Base-by-base conservation (phyloP, 2,797 vertebrate species). In the Spinus pinus region DNA sequence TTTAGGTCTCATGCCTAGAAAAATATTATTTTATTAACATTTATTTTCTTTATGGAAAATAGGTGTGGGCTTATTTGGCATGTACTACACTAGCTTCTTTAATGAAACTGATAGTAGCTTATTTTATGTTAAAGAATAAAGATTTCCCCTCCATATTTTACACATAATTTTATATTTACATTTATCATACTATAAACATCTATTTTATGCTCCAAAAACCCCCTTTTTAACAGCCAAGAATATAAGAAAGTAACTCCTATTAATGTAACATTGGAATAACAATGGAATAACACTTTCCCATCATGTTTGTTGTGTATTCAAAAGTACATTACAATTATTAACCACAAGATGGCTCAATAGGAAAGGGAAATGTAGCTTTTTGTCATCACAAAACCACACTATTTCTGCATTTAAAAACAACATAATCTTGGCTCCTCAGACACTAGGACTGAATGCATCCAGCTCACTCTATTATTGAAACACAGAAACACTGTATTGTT, bases 331-430 rank as follows among this genome's bases (percentile, higher is more conserved):
- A 49, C 92, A 96, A n/a, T 66, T 81, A 78, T 65, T 84, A 87
- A 75, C 97, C 97, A 98, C 97, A 95, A 98, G 97, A 94, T 97
- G 98, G 97, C 97, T 95, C 97, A 97, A 39, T 41, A 92, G 90
- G 90, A 95, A 81, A 97, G 33, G 57, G 8, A 96, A 97, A 97
- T 50, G 25, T 37, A 35, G 4, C 2, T 54, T 53, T 74, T 75
- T 71, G 19, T 28, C 1, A 10, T 37, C 41, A 62, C 11, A 41
- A 67, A 69, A 33, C 9, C 15, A 1, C 2, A 20, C 1, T 0
- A 3, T 46, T 78, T 73, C 42, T 67, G 19, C 5, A 22, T 27
- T 83, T 84, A 69, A 47, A 67, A 70, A 30, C 13, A 44, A 39
- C 1, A 2, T 19, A 56, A 67, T 54, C 23, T 56, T 83, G 41